phyloP scores from a whole-genome alignment of 2,113 vertebrate genomes.

The Phrynosoma blainvillii region DNA sequence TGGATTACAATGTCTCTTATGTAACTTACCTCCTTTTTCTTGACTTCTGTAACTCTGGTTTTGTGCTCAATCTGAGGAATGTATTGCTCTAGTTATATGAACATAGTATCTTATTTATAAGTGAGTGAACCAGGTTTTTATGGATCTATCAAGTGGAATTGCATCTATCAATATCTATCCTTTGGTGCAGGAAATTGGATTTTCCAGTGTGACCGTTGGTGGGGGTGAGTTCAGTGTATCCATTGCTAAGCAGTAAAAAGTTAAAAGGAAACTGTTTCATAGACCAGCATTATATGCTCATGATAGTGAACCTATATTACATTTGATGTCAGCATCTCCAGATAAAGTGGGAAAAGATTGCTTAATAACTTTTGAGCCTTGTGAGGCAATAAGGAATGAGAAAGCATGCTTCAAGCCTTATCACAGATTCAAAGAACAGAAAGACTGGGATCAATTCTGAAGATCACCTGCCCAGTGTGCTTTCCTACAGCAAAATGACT shows the following conservation, averaged over 20 bases:
- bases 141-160: constrained; percentile 17
- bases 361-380: constrained; percentile 36
- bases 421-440: neutral
- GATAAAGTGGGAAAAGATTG: constrained; percentile 19
- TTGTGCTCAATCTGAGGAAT: constrained; percentile 11
- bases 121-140: neutral
- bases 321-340: constrained; percentile 17
- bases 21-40: neutral
- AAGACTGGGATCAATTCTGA: neutral
- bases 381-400: constrained; percentile 11
- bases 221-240: neutral
- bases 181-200: constrained; percentile 19
- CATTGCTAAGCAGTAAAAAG: neutral
- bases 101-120: constrained; percentile 19
- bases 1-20: constrained; percentile 2
- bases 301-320: constrained; percentile 21
- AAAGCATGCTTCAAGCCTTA: neutral
- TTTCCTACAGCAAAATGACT: neutral
- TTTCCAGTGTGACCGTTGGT: neutral
- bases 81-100: constrained; percentile 14
- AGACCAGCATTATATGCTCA: constrained; percentile 10
- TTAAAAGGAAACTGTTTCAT: constrained; percentile 8
- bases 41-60: neutral
- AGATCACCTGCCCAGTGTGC: neutral
- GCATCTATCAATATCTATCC: constrained; percentile 12